Evolutionary conservation across 1,140 invertebrate genomes (phyloP).

Genomic region (Psilanteris sp.): DNA sequence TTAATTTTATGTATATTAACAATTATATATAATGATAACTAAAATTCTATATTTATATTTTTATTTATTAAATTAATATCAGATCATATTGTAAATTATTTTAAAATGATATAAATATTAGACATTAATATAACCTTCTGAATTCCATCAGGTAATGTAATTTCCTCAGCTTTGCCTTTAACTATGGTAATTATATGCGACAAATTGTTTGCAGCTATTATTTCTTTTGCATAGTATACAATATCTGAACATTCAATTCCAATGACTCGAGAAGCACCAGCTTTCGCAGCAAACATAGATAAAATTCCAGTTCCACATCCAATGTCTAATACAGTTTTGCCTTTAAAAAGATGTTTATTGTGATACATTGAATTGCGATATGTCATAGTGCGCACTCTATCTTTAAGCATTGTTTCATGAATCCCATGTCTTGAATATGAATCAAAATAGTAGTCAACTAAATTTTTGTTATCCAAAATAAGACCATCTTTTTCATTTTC

Average conservation of each 20-base stretch:
- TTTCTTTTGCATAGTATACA: slow-evolving; percentile 96
- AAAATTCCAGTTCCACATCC: slow-evolving; percentile 99
- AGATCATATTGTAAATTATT: too few species aligned
- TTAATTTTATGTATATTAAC: too few species aligned
- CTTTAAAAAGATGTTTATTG: slow-evolving; percentile 98
- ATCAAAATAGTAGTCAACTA: slow-evolving; percentile 98
- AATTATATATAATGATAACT: too few species aligned
- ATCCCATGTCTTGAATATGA: slow-evolving; percentile 99
- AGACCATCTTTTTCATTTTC: too few species aligned
- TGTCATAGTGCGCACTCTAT: slow-evolving; percentile 98
- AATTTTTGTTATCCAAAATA: too few species aligned
- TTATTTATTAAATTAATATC: too few species aligned
- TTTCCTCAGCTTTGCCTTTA: slow-evolving; percentile 95
- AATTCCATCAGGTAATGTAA: slow-evolving; percentile 86
- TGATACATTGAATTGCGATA: slow-evolving; percentile 99
- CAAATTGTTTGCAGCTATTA: slow-evolving; percentile 91
- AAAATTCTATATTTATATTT: too few species aligned
- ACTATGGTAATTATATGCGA: slow-evolving; percentile 93
- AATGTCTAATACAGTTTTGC: slow-evolving; percentile 97
- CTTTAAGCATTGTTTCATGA: slow-evolving; percentile 99
- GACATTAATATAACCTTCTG: slow-evolving; percentile 84
- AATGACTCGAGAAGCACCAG: slow-evolving; percentile 95
- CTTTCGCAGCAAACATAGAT: slow-evolving; percentile 95
- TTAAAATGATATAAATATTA: too few species aligned
- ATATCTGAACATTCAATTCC: slow-evolving; percentile 99